Percentiles rank a stretch among this genome's conserved stretches.
Evolutionary conservation across 64 coral and sea anemone species (phyloP).

Genomic region (Anthopleura sola): DNA sequence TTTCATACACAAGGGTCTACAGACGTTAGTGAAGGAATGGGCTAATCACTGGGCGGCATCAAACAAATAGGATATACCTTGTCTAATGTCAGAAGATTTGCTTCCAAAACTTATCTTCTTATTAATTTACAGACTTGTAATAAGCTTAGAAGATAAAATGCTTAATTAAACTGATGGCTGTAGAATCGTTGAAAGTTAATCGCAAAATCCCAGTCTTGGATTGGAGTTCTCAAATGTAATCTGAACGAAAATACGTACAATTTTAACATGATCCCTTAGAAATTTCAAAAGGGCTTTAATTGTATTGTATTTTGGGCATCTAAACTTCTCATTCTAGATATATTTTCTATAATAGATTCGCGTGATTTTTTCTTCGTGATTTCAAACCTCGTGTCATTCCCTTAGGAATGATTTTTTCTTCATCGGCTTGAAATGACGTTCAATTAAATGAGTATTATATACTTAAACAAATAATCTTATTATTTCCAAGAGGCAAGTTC

Average conservation of each 20-base stretch:
- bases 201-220: neutral
- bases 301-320: no score
- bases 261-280: neutral
- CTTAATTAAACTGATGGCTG: neutral
- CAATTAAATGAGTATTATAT: no score
- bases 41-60: neutral
- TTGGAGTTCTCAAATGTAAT: neutral
- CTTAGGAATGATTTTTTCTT: no score
- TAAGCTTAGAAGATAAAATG: constrained; percentile 7
- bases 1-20: neutral
- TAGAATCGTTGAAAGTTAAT: neutral
- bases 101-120: neutral
- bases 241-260: neutral
- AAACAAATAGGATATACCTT: neutral
- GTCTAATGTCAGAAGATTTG: neutral
- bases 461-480: no score
- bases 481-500: no score
- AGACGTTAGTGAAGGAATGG: neutral
- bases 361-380: no score
- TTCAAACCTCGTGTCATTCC: no score
- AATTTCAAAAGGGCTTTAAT: neutral
- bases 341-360: no score
- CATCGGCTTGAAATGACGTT: no score
- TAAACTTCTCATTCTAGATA: no score
- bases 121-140: neutral